These are phyloP conservation scores for Pteropus rufus DNA, from an alignment of 2,797 vertebrate genomes.

Conservation along the genomic window DNA sequence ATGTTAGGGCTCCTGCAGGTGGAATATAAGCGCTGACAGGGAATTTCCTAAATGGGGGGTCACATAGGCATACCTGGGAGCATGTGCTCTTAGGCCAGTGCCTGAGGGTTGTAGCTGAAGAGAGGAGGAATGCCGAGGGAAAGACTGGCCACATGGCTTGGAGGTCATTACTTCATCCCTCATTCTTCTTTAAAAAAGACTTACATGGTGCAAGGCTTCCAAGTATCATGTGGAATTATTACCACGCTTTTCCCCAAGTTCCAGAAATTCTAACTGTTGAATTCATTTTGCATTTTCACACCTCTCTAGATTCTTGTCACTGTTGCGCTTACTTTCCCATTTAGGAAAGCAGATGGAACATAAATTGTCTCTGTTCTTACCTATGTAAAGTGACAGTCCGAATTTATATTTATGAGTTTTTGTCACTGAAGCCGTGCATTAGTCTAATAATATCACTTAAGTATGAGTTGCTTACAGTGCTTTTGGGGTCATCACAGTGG, in stretches of 20 bases:
- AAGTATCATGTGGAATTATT: accelerated
- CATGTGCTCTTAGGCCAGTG: neutral
- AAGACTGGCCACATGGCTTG: accelerated
- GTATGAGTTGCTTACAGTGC: neutral
- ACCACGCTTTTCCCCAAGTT: neutral
- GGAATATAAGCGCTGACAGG: neutral
- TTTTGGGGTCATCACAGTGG: neutral
- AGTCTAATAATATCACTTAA: neutral
- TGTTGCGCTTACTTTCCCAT: neutral
- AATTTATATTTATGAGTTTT: neutral
- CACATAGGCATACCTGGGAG: neutral
- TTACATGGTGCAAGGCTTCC: neutral
- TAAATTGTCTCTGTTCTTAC: neutral
- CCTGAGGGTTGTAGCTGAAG: neutral
- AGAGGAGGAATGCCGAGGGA: neutral
- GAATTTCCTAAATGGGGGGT: neutral
- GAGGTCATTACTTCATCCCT: too few relatives aligned
- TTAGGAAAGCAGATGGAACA: neutral
- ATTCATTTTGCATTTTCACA: neutral
- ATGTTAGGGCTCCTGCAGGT: too few relatives aligned
- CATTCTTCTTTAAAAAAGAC: neutral
- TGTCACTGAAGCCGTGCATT: neutral
- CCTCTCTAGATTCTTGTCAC: neutral
- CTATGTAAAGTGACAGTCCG: neutral
- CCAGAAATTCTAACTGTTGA: neutral